Percentiles rank a stretch among this genome's conserved stretches.
Evolutionary conservation across 2,113 vertebrate species (phyloP).

Genomic region (Ameiurus melas): DNA sequence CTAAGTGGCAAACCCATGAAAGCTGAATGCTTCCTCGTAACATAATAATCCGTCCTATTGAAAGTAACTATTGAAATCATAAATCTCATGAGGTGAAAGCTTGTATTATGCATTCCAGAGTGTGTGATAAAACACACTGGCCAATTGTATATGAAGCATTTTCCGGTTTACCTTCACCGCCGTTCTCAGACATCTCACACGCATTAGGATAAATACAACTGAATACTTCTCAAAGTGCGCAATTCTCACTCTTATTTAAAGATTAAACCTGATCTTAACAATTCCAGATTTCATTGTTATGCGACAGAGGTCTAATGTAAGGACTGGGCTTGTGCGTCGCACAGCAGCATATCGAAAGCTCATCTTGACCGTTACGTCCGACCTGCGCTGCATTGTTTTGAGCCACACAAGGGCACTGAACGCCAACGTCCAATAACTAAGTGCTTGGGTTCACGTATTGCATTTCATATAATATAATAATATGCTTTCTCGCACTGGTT

Average conservation of each 20-base stretch:
- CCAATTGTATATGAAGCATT: background rate
- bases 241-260: no score
- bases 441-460: background rate
- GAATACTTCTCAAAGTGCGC: no score
- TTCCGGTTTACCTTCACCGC: background rate
- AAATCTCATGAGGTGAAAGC: slow-evolving; percentile 20
- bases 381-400: no score
- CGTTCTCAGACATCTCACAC: background rate
- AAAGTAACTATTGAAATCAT: slow-evolving; percentile 22
- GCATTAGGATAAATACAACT: no score
- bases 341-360: no score
- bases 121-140: background rate
- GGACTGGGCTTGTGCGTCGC: no score
- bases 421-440: background rate
- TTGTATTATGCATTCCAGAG: slow-evolving; percentile 24
- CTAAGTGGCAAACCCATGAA: slow-evolving; percentile 31
- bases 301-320: background rate
- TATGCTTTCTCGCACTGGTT: background rate
- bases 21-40: slow-evolving; percentile 1
- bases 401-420: no score
- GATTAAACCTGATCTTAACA: no score
- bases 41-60: slow-evolving; percentile 28
- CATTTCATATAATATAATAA: background rate
- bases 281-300: background rate
- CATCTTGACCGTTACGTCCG: no score